Evolutionary conservation across 2,888 invertebrate species (phyloP), one percentile per base, ranked within the genome.

Genomic region (Ennomos quercinarius): DNA sequence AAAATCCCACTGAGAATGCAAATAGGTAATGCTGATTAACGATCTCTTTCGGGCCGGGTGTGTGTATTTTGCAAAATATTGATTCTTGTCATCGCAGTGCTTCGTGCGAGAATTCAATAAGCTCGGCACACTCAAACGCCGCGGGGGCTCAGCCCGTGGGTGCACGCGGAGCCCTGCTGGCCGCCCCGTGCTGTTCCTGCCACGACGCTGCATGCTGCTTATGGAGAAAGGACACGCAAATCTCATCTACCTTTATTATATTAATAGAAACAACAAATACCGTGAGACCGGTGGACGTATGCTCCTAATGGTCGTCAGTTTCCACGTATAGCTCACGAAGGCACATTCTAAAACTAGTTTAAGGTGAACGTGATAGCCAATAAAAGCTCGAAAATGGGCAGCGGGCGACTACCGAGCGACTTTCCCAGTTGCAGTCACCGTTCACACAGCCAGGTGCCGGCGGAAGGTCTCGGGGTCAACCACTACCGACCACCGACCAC

Each of bases 31-130:
- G 39, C 63, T 56, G 61, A 71, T 74, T 72, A 73, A 76, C 68
- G 66, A 63, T 58, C 37, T 57, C 64, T 49, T 57, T 57, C 47
- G 57, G 50, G 46, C 40, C 47, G 50, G 61, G 56, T 64, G 57
- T 49, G 59, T 67, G 65, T 66, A 71, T 71, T 71, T 76, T 68
- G 69, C 72, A 68, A 81, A 81, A 77, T 79, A 76, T 81, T 78
- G 74, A 69, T 64, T 70, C 70, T 76, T 77, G 78, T 83, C 75
- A 74, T 77, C 72, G 68, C 69, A 65, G 64, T 66, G 68, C 64
- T 87, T 86, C 89, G 89, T 89, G 89, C 83, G 80, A 81, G 84
- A 80, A 83, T 86, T 87, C 83, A 87, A 89, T 89, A 87, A 86
- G 76, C 76, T 65, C 70, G 70, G 71, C 72, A 69, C 68, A 71